A percentile compares a stretch with the other conserved stretches of the same genome.
Evolutionary conservation across 2,113 vertebrate species (phyloP).

Genomic region (Nicator chloris): DNA sequence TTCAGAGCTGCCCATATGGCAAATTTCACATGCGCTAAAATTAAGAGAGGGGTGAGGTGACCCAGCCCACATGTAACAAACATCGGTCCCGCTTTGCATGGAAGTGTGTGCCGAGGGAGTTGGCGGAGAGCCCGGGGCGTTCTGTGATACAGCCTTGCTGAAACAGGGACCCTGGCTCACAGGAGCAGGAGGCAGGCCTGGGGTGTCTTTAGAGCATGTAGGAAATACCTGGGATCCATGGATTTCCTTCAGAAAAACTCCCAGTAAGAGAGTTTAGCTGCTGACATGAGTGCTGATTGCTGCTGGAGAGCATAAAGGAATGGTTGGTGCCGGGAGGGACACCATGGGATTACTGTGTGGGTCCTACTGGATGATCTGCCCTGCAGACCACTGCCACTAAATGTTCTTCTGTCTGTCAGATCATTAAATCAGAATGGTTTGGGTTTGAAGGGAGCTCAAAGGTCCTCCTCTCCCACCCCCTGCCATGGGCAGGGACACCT

Average conservation of each 20-base stretch:
- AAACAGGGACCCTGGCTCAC: background rate
- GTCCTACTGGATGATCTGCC: background rate
- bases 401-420: background rate
- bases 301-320: background rate
- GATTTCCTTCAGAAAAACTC: background rate
- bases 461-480: background rate
- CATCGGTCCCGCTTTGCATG: background rate
- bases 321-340: background rate
- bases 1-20: constrained; percentile 10
- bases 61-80: background rate
- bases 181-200: background rate
- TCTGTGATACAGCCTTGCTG: background rate
- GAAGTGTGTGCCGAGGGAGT: background rate
- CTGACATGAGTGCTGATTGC: background rate
- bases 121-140: background rate
- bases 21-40: constrained; percentile 32
- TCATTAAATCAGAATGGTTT: background rate
- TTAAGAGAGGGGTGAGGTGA: constrained; percentile 8
- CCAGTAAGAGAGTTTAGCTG: background rate
- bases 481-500: background rate
- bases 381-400: background rate
- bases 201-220: background rate
- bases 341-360: background rate
- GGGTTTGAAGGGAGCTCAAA: background rate
- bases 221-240: background rate